Evolutionary conservation across 2,888 invertebrate species (phyloP), one percentile per base, ranked within the genome.

Genomic region (Drosophila mayaguana): DNA sequence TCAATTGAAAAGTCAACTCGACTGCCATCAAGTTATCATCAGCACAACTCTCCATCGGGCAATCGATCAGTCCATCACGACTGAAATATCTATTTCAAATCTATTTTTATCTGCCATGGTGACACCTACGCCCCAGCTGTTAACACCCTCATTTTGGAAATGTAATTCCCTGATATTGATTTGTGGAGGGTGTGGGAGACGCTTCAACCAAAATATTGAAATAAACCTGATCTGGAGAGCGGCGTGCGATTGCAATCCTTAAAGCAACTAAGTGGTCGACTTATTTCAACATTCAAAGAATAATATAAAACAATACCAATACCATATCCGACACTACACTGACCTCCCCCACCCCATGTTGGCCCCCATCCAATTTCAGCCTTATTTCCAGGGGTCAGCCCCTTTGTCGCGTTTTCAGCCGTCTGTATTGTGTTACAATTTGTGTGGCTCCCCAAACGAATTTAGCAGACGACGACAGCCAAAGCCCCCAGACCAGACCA

Each of bases 381-480:
- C 76, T 55, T 54, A 76, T 76, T 76, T 71, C 60, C 48, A 55
- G 63, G 50, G 46, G 45, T 61, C 46, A 53, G 45, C 68, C 34
- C 59, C 50, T 36, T 55, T 51, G 57, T 56, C 45, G 42, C 57
- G 36, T 48, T 62, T 57, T 67, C 34, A 63, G 70, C 36, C 63
- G 72, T 73, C 48, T 80, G 64, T 83, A 80, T 83, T 80, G 64
- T 85, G 72, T 53, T 71, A 76, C 79, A 79, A 77, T 87, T 87
- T 82, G 82, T 80, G 72, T 18, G 50, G 50, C 50, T 34, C 46
- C 54, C 72, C 66, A 61, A 81, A 61, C 75, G 63, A 82, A 63
- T 77, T 80, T 63, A 59, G 75, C 50, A 61, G 74, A 45, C 69
- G 59, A 55, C 61, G 65, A 55, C 57, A 74, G 55, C n/a, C 61